A percentile compares a stretch with the other conserved stretches of the same genome.
These are phyloP conservation scores for Penaeus japonicus DNA, from an alignment of 1,140 invertebrate genomes.

Conservation along the genomic window DNA sequence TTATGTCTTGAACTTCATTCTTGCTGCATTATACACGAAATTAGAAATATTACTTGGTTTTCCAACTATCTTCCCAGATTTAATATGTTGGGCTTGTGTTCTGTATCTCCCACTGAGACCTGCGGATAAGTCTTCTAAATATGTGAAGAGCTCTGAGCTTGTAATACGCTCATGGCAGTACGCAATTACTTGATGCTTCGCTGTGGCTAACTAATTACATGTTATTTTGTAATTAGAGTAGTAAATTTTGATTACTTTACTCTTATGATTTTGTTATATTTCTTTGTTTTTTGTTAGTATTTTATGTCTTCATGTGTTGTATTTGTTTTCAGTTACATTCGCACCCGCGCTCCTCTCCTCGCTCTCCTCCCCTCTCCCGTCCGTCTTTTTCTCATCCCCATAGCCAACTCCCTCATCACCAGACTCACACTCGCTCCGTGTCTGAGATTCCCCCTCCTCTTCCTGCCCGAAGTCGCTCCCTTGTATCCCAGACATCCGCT, in stretches of 20 bases:
- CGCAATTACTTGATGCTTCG: slow-evolving; percentile 27
- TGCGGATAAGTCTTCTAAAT: slow-evolving; percentile 1
- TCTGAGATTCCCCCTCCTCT: slow-evolving; percentile 60
- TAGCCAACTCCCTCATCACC: slow-evolving; percentile 19
- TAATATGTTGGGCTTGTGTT: slow-evolving; percentile 1
- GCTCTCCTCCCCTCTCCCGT: slow-evolving; percentile 60
- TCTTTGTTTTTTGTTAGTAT: slow-evolving; percentile 58
- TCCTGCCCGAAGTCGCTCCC: slow-evolving; percentile 56
- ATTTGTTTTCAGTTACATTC: slow-evolving; percentile 60
- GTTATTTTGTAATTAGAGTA: slow-evolving; percentile 8
- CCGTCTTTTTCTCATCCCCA: slow-evolving; percentile 59
- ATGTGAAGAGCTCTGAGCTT: slow-evolving; percentile 16
- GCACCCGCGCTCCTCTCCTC: slow-evolving; percentile 60
- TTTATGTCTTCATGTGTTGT: slow-evolving; percentile 46
- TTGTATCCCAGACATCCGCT: slow-evolving; percentile 59
- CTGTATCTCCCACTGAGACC: neutral
- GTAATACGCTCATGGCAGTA: slow-evolving; percentile 15
- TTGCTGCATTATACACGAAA: too few relatives aligned
- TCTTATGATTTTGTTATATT: slow-evolving; percentile 38
- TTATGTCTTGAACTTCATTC: too few relatives aligned
- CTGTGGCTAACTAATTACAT: slow-evolving; percentile 37
- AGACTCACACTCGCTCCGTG: slow-evolving; percentile 39
- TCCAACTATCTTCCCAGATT: neutral
- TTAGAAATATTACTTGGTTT: too few relatives aligned
- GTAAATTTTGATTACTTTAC: slow-evolving; percentile 62